Conservation (phyloP, 1,140 invertebrate genomes). For the Brachionus sp. region DNA sequence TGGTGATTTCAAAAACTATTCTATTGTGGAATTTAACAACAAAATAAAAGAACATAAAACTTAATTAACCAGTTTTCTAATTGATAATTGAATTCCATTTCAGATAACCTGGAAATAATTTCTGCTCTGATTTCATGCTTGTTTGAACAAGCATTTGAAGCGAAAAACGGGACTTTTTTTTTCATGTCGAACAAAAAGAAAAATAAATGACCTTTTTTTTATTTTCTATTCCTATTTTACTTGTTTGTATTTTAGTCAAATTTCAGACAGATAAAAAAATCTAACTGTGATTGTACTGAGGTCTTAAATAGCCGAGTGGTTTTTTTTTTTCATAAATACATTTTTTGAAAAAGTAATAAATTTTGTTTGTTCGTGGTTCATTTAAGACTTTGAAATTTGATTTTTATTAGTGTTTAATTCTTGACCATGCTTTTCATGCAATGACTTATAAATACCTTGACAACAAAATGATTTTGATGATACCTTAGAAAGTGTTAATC, state of each 20-base stretch:
- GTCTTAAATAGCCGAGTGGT: neutral
- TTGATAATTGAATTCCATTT: slow-evolving; percentile 23
- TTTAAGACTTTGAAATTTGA: slow-evolving; percentile 16
- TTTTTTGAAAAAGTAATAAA: slow-evolving; percentile 28
- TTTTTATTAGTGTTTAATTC: slow-evolving; percentile 28
- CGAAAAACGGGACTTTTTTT: neutral
- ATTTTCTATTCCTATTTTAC: neutral
- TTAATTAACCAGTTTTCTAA: slow-evolving; percentile 15
- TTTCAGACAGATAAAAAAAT: slow-evolving; percentile 25
- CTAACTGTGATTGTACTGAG: neutral
- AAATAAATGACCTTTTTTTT: neutral
- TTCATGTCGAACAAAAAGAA: neutral
- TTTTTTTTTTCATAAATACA: neutral
- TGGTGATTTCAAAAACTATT: neutral
- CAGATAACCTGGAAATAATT: slow-evolving; percentile 23
- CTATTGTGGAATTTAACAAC: neutral
- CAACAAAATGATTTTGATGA: slow-evolving; percentile 3
- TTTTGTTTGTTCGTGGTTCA: slow-evolving; percentile 33
- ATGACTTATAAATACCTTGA: slow-evolving; percentile 33
- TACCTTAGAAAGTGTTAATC: neutral
- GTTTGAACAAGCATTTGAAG: neutral
- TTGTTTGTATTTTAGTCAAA: slow-evolving; percentile 25
- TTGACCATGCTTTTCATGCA: slow-evolving; percentile 1
- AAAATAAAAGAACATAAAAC: neutral
- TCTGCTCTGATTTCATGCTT: slow-evolving; percentile 15